Evolutionary conservation across 2,888 invertebrate species (phyloP).

Genomic region (Hyles lineata): DNA sequence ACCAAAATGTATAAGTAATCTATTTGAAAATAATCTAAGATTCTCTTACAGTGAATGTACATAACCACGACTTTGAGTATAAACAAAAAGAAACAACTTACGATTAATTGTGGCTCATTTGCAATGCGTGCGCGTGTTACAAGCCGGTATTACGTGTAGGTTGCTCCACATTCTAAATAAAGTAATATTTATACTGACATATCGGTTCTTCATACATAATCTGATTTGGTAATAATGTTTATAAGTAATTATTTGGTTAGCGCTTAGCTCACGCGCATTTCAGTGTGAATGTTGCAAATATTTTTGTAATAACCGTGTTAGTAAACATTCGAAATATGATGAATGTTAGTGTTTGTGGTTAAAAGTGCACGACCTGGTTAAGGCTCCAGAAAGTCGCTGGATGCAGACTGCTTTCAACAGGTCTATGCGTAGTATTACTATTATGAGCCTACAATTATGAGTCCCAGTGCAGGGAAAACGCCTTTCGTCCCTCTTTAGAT

Average conservation of each 20-base stretch:
- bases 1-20: too few relatives aligned
- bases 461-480: too few relatives aligned
- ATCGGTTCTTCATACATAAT: constrained; percentile 4
- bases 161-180: constrained; percentile 1
- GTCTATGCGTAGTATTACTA: too few relatives aligned
- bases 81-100: not conserved
- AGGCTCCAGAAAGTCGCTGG: too few relatives aligned
- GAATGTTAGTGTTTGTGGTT: too few relatives aligned
- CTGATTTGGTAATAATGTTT: not conserved
- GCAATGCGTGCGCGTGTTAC: constrained; percentile 13
- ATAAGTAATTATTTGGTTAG: not conserved
- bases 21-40: not conserved
- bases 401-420: too few relatives aligned
- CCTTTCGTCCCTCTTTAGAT: too few relatives aligned
- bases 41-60: not conserved
- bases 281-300: not conserved
- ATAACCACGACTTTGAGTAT: not conserved
- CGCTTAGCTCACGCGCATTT: not conserved
- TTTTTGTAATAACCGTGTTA: not conserved
- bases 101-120: not conserved
- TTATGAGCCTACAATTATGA: too few relatives aligned
- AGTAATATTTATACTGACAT: constrained; percentile 5
- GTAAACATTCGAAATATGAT: not conserved
- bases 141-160: not conserved
- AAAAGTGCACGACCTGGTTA: too few relatives aligned